A percentile compares a stretch with the other conserved stretches of the same genome.
phyloP scores from a whole-genome alignment of 2,888 invertebrate genomes.

The Arenicola marina region DNA sequence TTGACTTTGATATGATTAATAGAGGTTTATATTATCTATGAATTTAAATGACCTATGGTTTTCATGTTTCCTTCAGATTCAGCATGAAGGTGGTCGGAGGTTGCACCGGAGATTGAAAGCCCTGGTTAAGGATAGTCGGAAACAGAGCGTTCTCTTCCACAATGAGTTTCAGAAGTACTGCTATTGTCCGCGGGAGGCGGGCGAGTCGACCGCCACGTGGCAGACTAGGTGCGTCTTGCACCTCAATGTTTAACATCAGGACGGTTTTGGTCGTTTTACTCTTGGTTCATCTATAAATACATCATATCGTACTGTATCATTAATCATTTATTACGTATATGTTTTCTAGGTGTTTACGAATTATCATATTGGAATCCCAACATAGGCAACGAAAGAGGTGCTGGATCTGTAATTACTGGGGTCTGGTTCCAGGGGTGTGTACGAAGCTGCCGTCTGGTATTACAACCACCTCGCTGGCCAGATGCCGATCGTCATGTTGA shows the following conservation, averaged over 20 bases:
- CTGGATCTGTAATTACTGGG: too few species aligned
- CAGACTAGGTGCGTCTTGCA: constrained; percentile 38
- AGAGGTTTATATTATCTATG: too few species aligned
- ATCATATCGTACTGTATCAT: too few species aligned
- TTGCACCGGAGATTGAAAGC: constrained; percentile 41
- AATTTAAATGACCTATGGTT: too few species aligned
- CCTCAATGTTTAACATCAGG: too few species aligned
- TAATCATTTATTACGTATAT: too few species aligned
- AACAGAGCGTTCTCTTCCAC: constrained; percentile 48
- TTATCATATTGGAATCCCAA: too few species aligned
- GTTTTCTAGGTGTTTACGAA: too few species aligned
- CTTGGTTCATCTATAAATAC: too few species aligned
- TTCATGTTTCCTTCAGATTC: constrained; percentile 39
- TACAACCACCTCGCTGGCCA: constrained; percentile 52
- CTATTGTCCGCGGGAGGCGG: constrained; percentile 42
- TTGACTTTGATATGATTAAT: too few species aligned
- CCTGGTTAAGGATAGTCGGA: constrained; percentile 43
- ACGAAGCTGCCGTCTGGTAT: constrained; percentile 52
- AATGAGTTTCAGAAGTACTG: constrained; percentile 56
- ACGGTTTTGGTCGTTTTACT: too few species aligned
- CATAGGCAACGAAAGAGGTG: too few species aligned
- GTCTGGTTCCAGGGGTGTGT: constrained; percentile 48
- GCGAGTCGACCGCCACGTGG: constrained; percentile 41
- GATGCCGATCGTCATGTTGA: constrained; percentile 55
- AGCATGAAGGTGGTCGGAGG: constrained; percentile 47